Evolutionary conservation across 2,797 vertebrate species (phyloP), one percentile per base, ranked within the genome.

Genomic region (Anabas testudineus): DNA sequence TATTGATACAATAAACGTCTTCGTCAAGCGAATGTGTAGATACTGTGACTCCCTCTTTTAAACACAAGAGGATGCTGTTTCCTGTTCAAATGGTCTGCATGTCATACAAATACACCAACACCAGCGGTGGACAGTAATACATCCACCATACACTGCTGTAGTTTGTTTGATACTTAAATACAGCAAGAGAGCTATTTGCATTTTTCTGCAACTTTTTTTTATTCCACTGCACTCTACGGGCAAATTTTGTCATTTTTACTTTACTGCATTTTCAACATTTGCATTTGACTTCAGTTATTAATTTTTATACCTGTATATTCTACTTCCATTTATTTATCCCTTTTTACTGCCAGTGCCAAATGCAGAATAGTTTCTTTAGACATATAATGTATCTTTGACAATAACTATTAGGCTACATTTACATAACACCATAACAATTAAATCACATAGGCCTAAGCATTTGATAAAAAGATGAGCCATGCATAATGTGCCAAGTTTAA

Each of bases 41-140:
- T 7, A 10, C 0, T 51, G 78, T 66, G 56, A 71, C 24, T 74
- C 43, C 51, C n/a, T 26, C 7, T 66, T 0, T 68, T 26, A 16
- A 67, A 81, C 90, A 84, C 82, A 67, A 78, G 88, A 82, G 71
- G 87, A 43, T 15, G 84, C 81, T 82, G 61, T 82, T 78, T 45
- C 3, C 54, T 57, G 1, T 8, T 19, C 10, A 34, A 34, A 34
- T 34, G 5, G 12, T 36, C 26, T 48, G 18, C 8, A 24, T 54
- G 15, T 7, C 19, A 19, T 7, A 36, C 5, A 49, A 30, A 48
- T 15, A 30, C 1, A 30, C 37, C n/a, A 21, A 18, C 43, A 60
- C 0, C 5, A 55, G 7, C 58, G 28, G 15, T 9, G 12, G 1
- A 41, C 22, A 28, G 18, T n/a, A n/a, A 6, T 42, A 15, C 13